Evolutionary conservation across 1,140 invertebrate species (phyloP).

Genomic region (Batillaria attramentaria): DNA sequence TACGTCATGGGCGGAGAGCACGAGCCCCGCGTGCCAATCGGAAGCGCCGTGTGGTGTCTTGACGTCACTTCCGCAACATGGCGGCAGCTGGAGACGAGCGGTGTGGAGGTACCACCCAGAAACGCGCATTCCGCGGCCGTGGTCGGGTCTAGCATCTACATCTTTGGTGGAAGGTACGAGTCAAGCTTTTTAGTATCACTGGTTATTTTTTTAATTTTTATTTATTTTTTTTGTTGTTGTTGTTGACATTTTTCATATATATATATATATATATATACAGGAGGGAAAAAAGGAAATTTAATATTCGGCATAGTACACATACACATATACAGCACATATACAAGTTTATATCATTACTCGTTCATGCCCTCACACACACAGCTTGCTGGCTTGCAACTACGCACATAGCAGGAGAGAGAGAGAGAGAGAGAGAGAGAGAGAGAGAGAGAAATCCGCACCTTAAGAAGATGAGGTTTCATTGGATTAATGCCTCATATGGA

Average conservation of each 20-base stretch:
- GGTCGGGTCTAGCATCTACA: conserved; percentile 41
- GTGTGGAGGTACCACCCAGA: neutral
- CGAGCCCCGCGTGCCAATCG: conserved; percentile 47
- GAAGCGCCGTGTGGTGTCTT: conserved; percentile 42
- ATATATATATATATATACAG: too few species aligned
- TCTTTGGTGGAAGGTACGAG: conserved; percentile 55
- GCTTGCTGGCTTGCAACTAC: too few species aligned
- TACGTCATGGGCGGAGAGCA: conserved; percentile 56
- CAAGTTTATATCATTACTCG: too few species aligned
- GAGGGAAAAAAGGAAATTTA: too few species aligned
- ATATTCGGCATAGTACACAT: too few species aligned
- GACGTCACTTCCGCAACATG: conserved; percentile 42
- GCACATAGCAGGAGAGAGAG: too few species aligned
- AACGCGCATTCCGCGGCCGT: conserved; percentile 39
- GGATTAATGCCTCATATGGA: too few species aligned
- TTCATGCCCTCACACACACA: too few species aligned
- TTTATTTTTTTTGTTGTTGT: too few species aligned
- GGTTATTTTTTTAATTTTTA: neutral
- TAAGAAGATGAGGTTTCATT: neutral
- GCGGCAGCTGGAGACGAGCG: conserved; percentile 29
- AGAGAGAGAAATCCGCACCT: too few species aligned
- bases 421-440: neutral
- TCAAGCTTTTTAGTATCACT: neutral
- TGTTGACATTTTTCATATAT: too few species aligned
- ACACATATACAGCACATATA: too few species aligned